phyloP scores from a whole-genome alignment of 92 coral and sea anemone species.

The Hydrozoanthus gracilis region DNA sequence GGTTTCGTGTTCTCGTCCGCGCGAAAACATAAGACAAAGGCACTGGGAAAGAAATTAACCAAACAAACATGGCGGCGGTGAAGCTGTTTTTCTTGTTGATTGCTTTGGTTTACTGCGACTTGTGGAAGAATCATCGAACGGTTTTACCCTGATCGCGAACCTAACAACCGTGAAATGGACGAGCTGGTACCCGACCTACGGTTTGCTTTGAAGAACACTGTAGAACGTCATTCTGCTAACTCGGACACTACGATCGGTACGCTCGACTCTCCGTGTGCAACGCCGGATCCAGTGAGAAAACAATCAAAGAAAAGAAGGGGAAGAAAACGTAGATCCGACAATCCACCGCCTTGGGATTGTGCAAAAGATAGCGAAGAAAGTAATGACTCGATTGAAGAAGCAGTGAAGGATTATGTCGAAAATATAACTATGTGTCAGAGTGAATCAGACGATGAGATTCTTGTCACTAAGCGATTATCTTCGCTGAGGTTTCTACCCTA shows the following conservation, averaged over 20 bases:
- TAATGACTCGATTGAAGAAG: conserved; percentile 96
- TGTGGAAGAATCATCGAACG: background rate
- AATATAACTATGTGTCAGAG: conserved; percentile 92
- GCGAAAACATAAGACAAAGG: background rate
- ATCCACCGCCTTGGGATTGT: conserved; percentile 79
- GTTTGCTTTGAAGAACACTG: conserved; percentile 75
- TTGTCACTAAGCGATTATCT: conserved; percentile 74
- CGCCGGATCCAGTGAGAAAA: conserved; percentile 72
- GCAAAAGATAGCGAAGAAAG: conserved; percentile 90
- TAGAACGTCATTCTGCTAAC: conserved; percentile 84
- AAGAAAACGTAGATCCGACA: conserved; percentile 90
- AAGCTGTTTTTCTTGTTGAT: conserved; percentile 7
- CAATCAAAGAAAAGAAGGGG: conserved; percentile 83
- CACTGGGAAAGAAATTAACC: conserved; percentile 30
- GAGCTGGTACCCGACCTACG: conserved; percentile 85
- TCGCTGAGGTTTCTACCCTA: conserved; percentile 75
- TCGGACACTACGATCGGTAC: conserved; percentile 88
- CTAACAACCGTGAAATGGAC: conserved; percentile 49
- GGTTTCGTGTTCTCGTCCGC: background rate
- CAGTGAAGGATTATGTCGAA: conserved; percentile 93
- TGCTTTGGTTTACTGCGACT: background rate
- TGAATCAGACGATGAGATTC: conserved; percentile 85
- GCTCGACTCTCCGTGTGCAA: conserved; percentile 83
- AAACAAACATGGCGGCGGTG: conserved; percentile 33
- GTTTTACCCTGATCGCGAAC: conserved; percentile 14